Base-by-base conservation (phyloP, 1,140 invertebrate species). In the Aphaenogaster floridana region DNA sequence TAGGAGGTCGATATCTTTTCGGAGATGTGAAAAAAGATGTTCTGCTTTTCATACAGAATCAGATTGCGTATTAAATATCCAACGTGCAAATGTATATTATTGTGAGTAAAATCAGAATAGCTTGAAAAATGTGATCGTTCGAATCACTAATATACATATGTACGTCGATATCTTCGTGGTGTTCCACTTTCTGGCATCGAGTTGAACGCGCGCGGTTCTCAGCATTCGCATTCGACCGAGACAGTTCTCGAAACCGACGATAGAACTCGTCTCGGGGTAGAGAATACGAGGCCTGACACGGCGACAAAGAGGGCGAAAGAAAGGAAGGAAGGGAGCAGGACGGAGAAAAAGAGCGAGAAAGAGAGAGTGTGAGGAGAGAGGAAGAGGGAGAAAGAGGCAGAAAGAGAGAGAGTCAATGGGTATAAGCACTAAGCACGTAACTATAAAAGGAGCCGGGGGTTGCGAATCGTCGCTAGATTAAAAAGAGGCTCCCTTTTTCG, bases 381-480 rank as follows among this genome's bases (percentile, higher is more conserved):
- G 50, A 63, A 54, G 57, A 21, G 52, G 76, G 42, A n/a, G 66
- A 69, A n/a, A 79, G 21, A 42, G 36, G 48, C 17, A 45, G 17
- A 81, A 28, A 81, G 13, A 86, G 34, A 68, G 36, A 68, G 76
- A 86, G 77, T 95, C 94, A 94, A 95, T 94, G 94, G 94, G 90
- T 93, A 94, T 92, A 93, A 94, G 94, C 93, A 95, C 92, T 95
- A 94, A 95, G 93, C 94, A 91, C 94, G 93, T 95, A 94, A 95
- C 94, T 94, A 94, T 95, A 92, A 95, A 95, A 95, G 92, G 93
- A 93, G 92, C 90, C 91, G 93, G 93, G 93, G 93, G 92, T 94
- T 94, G 93, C 94, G 94, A 95, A 95, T 95, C 94, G 94, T 95
- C 93, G 94, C 93, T 95, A 95, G 94, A 95, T 95, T 95, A 95